phyloP scores from a whole-genome alignment of 2,888 invertebrate genomes.

The Leucophenga maculata region DNA sequence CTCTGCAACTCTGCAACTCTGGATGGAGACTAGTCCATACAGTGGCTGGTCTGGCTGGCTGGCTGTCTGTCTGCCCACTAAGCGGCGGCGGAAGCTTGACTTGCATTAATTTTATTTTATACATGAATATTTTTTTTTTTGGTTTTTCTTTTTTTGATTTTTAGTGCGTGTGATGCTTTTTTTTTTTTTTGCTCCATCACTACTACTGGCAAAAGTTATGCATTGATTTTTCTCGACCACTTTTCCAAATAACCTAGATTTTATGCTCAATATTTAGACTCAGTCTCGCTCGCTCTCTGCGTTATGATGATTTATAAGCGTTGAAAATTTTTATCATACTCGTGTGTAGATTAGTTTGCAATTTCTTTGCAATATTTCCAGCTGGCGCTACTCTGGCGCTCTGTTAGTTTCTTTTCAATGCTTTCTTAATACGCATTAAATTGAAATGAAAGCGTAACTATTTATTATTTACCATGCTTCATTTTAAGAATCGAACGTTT shows the following conservation, averaged over 20 bases:
- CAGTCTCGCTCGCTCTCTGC: not conserved
- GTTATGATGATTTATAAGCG: constrained; percentile 2
- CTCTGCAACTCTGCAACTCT: not conserved
- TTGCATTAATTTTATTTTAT: constrained; percentile 12
- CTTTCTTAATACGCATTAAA: constrained; percentile 59
- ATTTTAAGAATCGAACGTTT: constrained; percentile 30
- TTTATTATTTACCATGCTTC: constrained; percentile 31
- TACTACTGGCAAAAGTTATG: not conserved
- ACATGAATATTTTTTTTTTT: not conserved
- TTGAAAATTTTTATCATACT: constrained; percentile 8
- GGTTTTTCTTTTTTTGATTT: constrained; percentile 11
- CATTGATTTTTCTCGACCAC: constrained; percentile 19
- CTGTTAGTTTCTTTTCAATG: constrained; percentile 30
- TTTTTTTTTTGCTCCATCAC: constrained; percentile 34
- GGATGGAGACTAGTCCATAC: not conserved
- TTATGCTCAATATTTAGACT: not conserved
- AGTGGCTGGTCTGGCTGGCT: not conserved
- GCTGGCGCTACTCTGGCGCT: not conserved
- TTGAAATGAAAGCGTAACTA: constrained; percentile 64
- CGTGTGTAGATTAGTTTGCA: constrained; percentile 2
- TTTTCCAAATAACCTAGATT: constrained; percentile 22
- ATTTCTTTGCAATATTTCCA: constrained; percentile 31
- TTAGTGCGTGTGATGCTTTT: constrained; percentile 20
- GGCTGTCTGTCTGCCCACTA: constrained; percentile 12
- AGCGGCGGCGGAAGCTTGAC: constrained; percentile 19